Conservation (phyloP, 2,888 invertebrate species). For the Creontiades dilutus region DNA sequence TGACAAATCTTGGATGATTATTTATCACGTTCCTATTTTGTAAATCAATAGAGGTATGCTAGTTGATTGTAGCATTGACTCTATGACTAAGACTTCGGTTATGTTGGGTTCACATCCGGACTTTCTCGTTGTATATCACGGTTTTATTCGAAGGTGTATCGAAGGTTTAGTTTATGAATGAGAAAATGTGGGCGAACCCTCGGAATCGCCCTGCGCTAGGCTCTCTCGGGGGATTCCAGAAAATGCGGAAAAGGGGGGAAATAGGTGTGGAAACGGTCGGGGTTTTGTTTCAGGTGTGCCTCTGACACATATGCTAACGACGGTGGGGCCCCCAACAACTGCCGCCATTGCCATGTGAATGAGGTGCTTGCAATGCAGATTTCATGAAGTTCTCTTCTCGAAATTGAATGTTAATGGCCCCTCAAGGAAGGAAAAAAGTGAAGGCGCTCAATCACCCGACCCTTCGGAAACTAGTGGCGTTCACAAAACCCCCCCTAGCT, state of each 20-base stretch:
- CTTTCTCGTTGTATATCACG: too few relatives aligned
- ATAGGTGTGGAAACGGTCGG: background rate
- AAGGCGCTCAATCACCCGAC: background rate
- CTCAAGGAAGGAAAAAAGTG: constrained; percentile 41
- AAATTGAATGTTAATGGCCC: constrained; percentile 60
- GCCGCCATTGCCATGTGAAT: constrained; percentile 46
- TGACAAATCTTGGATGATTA: too few relatives aligned
- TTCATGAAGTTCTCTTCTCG: constrained; percentile 57
- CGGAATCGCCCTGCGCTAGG: background rate
- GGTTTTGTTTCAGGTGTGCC: constrained; percentile 39
- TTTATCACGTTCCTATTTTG: too few relatives aligned
- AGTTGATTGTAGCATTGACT: too few relatives aligned
- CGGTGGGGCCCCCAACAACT: constrained; percentile 9
- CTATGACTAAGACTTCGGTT: too few relatives aligned
- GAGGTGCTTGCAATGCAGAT: constrained; percentile 61
- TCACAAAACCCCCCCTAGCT: too few relatives aligned
- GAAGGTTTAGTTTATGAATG: background rate
- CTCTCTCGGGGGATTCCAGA: background rate
- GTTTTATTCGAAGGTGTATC: background rate
- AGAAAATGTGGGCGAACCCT: background rate
- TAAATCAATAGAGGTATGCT: too few relatives aligned
- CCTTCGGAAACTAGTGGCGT: background rate
- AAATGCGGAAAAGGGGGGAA: background rate
- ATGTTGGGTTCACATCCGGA: too few relatives aligned
- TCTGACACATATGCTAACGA: constrained; percentile 51